Conservation (phyloP, 92 coral and sea anemone genomes). For the Parazoanthus darwini region DNA sequence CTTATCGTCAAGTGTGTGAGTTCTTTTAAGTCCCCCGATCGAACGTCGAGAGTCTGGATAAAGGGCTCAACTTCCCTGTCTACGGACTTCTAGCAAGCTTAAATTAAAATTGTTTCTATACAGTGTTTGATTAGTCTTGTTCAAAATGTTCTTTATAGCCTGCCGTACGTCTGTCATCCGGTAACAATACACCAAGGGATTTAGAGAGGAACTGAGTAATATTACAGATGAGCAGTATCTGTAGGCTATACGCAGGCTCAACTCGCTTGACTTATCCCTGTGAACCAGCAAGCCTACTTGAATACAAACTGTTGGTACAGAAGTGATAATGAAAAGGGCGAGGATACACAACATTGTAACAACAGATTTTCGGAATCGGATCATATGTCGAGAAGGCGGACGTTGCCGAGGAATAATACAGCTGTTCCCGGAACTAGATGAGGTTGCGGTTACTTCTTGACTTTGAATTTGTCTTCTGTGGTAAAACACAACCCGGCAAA, state of each 20-base stretch:
- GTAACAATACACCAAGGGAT: constrained; percentile 1
- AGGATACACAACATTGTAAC: neutral
- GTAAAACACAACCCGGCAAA: neutral
- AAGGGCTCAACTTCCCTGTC: too few species aligned
- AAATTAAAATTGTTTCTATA: too few species aligned
- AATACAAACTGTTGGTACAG: neutral
- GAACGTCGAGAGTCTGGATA: too few species aligned
- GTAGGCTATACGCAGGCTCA: constrained; percentile 1
- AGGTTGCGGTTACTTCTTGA: neutral
- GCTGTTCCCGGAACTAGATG: neutral
- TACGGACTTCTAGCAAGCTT: too few species aligned
- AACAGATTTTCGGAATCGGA: neutral
- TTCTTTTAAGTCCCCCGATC: too few species aligned
- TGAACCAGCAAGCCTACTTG: neutral
- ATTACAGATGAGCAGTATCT: neutral
- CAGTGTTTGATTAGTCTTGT: neutral
- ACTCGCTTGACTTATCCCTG: neutral
- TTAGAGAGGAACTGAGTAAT: neutral
- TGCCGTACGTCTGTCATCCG: constrained; percentile 8
- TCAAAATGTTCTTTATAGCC: neutral
- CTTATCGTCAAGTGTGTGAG: too few species aligned
- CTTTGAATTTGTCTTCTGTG: neutral
- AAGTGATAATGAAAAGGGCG: neutral
- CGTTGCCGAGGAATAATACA: neutral
- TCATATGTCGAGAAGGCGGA: neutral